Evolutionary conservation across 2,888 invertebrate genomes (phyloP).

Genomic region (Oeneis ivallda): DNA sequence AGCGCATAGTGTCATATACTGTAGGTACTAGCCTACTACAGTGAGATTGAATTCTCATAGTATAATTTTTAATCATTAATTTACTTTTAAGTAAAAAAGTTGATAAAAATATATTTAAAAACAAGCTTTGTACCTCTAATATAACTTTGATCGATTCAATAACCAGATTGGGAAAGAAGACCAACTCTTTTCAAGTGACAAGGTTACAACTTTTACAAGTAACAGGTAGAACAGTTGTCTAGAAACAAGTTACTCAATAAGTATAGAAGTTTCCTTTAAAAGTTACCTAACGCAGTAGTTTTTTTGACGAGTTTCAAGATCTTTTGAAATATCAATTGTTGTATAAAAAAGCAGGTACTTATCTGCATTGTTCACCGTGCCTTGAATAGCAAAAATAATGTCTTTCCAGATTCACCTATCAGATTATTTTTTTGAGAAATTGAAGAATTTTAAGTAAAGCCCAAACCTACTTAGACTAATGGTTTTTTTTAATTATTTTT

Average conservation of each 20-base stretch:
- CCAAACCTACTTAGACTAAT: no score
- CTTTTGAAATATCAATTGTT: constrained; percentile 23
- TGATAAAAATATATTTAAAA: no score
- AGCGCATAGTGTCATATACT: not conserved
- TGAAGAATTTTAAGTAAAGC: no score
- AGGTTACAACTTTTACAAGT: not conserved
- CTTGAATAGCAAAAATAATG: constrained; percentile 1
- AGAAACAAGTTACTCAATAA: constrained; percentile 22
- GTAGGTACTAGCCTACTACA: no score
- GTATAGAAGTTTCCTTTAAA: constrained; percentile 26
- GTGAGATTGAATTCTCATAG: no score
- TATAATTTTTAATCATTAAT: no score
- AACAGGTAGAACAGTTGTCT: constrained; percentile 8
- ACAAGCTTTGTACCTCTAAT: no score
- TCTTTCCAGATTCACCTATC: not conserved
- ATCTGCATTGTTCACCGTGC: not conserved
- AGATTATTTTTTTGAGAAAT: no score
- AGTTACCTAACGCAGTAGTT: constrained; percentile 28
- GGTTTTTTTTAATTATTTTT: no score
- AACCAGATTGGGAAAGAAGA: not conserved
- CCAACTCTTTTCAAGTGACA: not conserved
- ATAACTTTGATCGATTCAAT: not conserved
- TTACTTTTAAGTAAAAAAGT: no score
- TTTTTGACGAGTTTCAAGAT: constrained; percentile 27
- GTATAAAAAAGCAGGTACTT: not conserved